These are phyloP conservation scores for Pseudomugil gertrudae DNA, from an alignment of 2,797 vertebrate species.

Conservation along the genomic window DNA sequence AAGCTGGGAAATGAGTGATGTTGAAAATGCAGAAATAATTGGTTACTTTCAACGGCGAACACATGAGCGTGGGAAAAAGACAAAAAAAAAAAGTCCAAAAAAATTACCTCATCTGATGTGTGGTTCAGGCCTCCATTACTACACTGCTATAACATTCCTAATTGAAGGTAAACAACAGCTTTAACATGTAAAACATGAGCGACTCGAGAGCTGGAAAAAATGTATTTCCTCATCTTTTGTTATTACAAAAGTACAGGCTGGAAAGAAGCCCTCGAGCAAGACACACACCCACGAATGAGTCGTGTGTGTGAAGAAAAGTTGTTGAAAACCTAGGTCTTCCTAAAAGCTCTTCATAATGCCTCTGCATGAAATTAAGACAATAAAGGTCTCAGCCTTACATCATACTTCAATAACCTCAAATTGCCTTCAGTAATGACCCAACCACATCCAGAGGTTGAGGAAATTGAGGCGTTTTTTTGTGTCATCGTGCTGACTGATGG, in stretches of 20 bases:
- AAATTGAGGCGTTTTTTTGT: constrained; percentile 9
- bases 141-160: background rate
- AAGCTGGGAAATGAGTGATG: constrained; percentile 3
- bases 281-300: background rate
- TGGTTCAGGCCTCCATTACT: constrained; percentile 2
- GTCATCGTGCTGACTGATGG: constrained; percentile 4
- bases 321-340: constrained; percentile 17
- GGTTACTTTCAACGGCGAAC: background rate
- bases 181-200: background rate
- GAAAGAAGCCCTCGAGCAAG: constrained; percentile 22
- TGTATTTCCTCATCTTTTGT: background rate
- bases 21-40: constrained; percentile 10
- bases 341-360: background rate
- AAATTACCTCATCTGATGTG: constrained; percentile 18
- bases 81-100: background rate
- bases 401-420: background rate
- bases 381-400: constrained; percentile 1
- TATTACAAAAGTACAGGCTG: constrained; percentile 3
- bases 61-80: constrained; percentile 2
- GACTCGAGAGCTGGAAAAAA: background rate
- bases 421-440: constrained; percentile 4
- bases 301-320: constrained; percentile 8
- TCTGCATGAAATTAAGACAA: background rate
- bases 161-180: background rate
- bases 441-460: constrained; percentile 16